phyloP scores from a whole-genome alignment of 1,140 invertebrate species.

The Leptopilina boulardi region DNA sequence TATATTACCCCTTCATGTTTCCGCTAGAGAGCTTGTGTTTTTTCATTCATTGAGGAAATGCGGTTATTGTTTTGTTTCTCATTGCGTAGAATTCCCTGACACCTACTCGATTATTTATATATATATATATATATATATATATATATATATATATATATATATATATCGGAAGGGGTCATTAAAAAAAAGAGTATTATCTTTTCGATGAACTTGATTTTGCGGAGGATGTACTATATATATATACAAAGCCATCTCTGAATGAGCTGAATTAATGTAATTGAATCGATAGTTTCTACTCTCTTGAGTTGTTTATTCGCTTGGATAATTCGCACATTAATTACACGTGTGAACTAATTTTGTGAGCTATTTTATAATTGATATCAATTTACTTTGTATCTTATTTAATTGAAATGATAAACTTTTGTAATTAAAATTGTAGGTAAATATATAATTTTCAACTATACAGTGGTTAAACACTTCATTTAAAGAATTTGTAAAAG shows the following conservation, averaged over 20 bases:
- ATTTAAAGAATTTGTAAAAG: too few relatives aligned
- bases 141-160: neutral
- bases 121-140: neutral
- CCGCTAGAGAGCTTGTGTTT: constrained; percentile 10
- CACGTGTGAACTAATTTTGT: neutral
- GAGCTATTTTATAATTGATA: neutral
- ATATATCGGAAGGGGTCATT: neutral
- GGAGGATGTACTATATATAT: neutral
- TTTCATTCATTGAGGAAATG: neutral
- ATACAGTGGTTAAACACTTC: too few relatives aligned
- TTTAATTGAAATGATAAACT: too few relatives aligned
- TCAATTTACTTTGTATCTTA: neutral
- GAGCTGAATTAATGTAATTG: neutral
- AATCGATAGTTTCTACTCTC: constrained; percentile 3
- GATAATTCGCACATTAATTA: constrained; percentile 4
- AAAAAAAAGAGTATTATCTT: neutral
- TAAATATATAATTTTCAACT: too few relatives aligned
- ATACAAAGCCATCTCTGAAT: neutral
- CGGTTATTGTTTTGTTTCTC: neutral
- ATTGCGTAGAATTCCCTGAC: neutral
- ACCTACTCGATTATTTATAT: neutral
- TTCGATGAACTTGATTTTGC: constrained; percentile 9
- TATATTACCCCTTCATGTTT: constrained; percentile 11
- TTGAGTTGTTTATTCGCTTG: constrained; percentile 7
- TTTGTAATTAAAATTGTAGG: too few relatives aligned